Conservation (phyloP, 2,888 invertebrate genomes). For the Gryllus longicercus region DNA sequence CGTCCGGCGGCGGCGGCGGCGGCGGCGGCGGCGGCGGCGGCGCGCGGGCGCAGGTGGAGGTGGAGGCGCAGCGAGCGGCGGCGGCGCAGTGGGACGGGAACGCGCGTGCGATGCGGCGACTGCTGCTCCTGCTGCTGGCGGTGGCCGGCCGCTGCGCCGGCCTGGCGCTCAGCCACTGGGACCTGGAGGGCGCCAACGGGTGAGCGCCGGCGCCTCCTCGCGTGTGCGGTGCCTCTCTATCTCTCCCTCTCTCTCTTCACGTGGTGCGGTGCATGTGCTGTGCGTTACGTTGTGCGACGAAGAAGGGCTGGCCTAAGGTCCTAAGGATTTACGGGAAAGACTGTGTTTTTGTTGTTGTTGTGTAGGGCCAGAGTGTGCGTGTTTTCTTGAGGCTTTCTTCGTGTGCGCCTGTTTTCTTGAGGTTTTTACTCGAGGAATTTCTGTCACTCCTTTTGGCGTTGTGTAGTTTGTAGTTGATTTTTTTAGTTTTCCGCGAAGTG, state of each 20-base stretch:
- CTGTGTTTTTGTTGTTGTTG: no score
- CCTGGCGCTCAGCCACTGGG: slow-evolving; percentile 41
- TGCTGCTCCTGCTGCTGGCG: slow-evolving; percentile 21
- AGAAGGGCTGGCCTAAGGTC: no score
- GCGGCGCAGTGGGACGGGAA: background rate
- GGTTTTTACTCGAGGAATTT: no score
- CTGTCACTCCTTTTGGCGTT: no score
- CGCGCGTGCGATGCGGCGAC: slow-evolving; percentile 20
- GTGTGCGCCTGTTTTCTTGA: no score
- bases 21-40: background rate
- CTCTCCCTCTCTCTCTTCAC: background rate
- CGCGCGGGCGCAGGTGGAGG: background rate
- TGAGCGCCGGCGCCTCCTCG: slow-evolving; percentile 35
- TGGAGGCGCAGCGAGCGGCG: background rate
- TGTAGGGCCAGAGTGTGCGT: no score
- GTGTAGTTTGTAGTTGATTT: no score
- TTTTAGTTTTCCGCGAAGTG: no score
- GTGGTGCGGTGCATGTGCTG: background rate
- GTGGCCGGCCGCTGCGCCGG: slow-evolving; percentile 18
- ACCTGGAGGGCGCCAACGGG: slow-evolving; percentile 41
- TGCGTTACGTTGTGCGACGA: no score
- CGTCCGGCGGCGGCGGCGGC: background rate
- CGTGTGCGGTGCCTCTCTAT: background rate
- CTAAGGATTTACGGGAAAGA: no score
- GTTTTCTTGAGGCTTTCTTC: no score